Base-by-base conservation (phyloP, 2,888 invertebrate genomes). In the Temnothorax unifasciatus region DNA sequence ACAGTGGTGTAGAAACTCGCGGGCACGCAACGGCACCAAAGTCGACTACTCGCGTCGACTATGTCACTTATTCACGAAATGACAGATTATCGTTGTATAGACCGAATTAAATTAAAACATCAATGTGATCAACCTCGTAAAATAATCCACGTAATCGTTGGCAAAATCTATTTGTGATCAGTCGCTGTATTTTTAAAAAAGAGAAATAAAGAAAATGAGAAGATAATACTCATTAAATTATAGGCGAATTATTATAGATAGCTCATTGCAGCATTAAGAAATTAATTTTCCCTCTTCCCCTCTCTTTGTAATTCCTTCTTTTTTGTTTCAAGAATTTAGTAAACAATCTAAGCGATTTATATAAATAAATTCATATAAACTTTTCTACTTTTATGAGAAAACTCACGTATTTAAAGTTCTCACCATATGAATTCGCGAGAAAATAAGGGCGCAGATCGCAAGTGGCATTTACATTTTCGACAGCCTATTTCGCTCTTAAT, bases 401-500 rank as follows among this genome's bases (percentile, higher is more conserved):
- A 38, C 1, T n/a, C 13, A 3, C 38, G 34, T 29, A 64, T 13
- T 64, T 66, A 25, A 25, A 59, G 15, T 41, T 59, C n/a, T 29
- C 6, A 11, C 25, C 34, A n/a, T 18, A 50, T 50, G 34, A 66
- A 76, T 63, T 52, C 8, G 21, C 34, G 29, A 52, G 2, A 59
- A 25, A 68, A 54, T 9, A 44, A 54, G 29, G 5, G n/a, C n/a
- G n/a, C 59, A 15, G 52, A 13, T 52, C 64, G 64, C 21, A 61
- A 50, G 47, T 15, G 6, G 47, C 29, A 47, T n/a, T 81, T 74
- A 88, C 86, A 86, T 88, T 92, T 91, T 90, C 84, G 92, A 87
- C 76, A 84, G 85, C 84, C 82, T 85, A 90, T 91, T 92, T 92
- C 90, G 91, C 91, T 91, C 90, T 93, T 94, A 94, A 94, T 93